These are phyloP conservation scores for Pocillopora damicornis DNA, from an alignment of 64 coral and sea anemone genomes.

Conservation along the genomic window DNA sequence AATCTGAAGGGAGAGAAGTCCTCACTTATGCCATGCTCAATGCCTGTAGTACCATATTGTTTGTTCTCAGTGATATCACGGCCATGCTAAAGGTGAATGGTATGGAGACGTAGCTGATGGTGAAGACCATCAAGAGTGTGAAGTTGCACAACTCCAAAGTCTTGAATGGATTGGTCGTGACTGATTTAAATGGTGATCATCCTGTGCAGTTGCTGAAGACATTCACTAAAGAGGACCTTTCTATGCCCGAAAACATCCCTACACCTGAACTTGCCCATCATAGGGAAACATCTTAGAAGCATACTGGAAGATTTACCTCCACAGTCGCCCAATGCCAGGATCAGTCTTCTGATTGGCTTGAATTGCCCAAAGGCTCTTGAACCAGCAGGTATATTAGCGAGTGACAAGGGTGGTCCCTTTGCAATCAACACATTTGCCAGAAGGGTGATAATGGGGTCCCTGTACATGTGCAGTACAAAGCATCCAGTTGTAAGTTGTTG, in stretches of 20 bases:
- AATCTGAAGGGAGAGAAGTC: slow-evolving; percentile 23
- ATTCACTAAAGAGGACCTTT: slow-evolving; percentile 32
- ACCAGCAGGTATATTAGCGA: slow-evolving; percentile 28
- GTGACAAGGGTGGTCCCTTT: slow-evolving; percentile 37
- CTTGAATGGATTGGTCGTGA: slow-evolving; percentile 25
- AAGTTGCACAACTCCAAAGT: slow-evolving; percentile 15
- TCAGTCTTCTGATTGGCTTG: slow-evolving; percentile 51
- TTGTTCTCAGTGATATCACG: slow-evolving; percentile 36
- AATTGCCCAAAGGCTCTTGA: slow-evolving; percentile 51
- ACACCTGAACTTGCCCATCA: background rate
- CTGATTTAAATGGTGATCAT: slow-evolving; percentile 23
- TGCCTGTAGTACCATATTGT: slow-evolving; percentile 42
- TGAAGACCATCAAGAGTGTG: slow-evolving; percentile 45
- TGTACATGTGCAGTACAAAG: background rate
- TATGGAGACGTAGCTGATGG: slow-evolving; percentile 16
- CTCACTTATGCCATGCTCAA: slow-evolving; percentile 61
- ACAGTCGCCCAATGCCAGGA: slow-evolving; percentile 17
- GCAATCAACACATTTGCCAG: slow-evolving; percentile 40
- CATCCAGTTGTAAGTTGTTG: background rate
- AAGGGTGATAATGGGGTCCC: slow-evolving; percentile 35
- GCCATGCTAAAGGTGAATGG: slow-evolving; percentile 20
- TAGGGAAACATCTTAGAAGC: slow-evolving; percentile 16
- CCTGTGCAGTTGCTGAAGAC: slow-evolving; percentile 16
- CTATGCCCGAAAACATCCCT: slow-evolving; percentile 4
- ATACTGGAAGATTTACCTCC: slow-evolving; percentile 28